A percentile compares a stretch with the other conserved stretches of the same genome.
Evolutionary conservation across 2,888 invertebrate species (phyloP).

Genomic region (Coenonympha arcania): DNA sequence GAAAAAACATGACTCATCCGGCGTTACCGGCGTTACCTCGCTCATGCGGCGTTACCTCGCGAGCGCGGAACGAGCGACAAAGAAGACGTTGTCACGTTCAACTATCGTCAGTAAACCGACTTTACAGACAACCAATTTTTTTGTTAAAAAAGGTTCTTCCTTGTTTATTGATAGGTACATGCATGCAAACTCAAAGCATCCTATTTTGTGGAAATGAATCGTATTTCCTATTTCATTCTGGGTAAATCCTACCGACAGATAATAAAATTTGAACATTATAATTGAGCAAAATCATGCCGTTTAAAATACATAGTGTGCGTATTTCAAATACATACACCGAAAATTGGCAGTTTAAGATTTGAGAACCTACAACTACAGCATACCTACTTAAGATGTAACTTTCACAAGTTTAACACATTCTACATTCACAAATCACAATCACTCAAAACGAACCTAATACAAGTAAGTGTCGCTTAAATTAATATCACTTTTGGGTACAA

Average conservation of each 20-base stretch:
- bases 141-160: no score
- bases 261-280: neutral
- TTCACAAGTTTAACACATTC: slow-evolving; percentile 31
- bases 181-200: no score
- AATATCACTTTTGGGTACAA: slow-evolving; percentile 70
- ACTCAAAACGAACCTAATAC: slow-evolving; percentile 64
- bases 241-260: neutral
- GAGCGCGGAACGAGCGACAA: no score
- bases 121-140: no score
- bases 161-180: no score
- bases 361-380: slow-evolving; percentile 41
- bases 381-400: slow-evolving; percentile 28
- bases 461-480: slow-evolving; percentile 64
- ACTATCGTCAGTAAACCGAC: no score
- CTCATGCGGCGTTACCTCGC: no score
- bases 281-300: slow-evolving; percentile 24
- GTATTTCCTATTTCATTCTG: neutral
- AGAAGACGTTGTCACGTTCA: no score
- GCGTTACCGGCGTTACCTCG: no score
- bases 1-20: no score
- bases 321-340: slow-evolving; percentile 28
- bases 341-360: slow-evolving; percentile 36
- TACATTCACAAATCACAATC: slow-evolving; percentile 44
- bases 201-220: neutral
- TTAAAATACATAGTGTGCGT: slow-evolving; percentile 14